phyloP scores from a whole-genome alignment of 2,888 invertebrate genomes.

The Melanostoma mellinum region DNA sequence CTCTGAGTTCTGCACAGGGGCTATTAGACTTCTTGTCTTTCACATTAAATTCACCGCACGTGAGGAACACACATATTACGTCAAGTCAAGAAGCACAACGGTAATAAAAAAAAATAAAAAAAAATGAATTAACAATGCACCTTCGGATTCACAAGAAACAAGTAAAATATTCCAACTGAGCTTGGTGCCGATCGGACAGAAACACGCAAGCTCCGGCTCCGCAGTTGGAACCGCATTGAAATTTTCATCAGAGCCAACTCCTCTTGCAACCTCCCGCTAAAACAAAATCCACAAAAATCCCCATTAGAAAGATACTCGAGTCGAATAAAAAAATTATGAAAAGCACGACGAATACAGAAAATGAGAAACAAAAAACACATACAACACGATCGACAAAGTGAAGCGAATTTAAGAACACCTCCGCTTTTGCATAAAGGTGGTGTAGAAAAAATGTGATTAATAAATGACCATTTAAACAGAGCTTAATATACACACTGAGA shows the following conservation, averaged over 20 bases:
- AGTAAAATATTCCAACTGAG: constrained; percentile 19
- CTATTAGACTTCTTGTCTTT: constrained; percentile 45
- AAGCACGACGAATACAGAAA: constrained; percentile 34
- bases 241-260: constrained; percentile 76
- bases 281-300: constrained; percentile 20
- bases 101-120: constrained; percentile 15
- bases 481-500: constrained; percentile 20
- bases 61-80: constrained; percentile 36
- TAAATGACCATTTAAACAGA: constrained; percentile 63
- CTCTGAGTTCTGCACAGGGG: neutral
- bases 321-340: constrained; percentile 31
- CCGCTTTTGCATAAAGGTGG: constrained; percentile 64
- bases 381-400: constrained; percentile 1
- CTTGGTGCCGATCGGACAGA: constrained; percentile 34
- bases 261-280: constrained; percentile 59
- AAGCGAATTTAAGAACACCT: constrained; percentile 67
- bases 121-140: constrained; percentile 30
- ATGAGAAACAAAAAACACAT: constrained; percentile 43
- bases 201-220: constrained; percentile 52
- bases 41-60: constrained; percentile 42
- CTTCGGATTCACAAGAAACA: constrained; percentile 19
- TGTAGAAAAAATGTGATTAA: constrained; percentile 36
- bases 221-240: constrained; percentile 72
- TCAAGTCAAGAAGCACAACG: neutral
- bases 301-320: constrained; percentile 30